Evolutionary conservation across 2,888 invertebrate species (phyloP).

Genomic region (Agriotes lineatus): DNA sequence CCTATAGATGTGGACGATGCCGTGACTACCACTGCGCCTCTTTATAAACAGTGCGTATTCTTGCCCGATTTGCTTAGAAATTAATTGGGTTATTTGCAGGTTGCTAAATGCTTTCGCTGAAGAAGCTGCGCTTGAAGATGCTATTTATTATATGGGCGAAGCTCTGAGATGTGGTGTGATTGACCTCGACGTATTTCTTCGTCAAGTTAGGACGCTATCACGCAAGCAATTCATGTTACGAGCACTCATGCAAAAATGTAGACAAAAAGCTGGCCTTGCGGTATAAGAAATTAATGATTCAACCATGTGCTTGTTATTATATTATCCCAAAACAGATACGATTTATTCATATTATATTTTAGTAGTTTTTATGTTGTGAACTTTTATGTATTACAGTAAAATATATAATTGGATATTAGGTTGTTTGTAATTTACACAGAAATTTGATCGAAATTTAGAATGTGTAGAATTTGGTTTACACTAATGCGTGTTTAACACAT

Average conservation of each 20-base stretch:
- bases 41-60: slow-evolving; percentile 88
- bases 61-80: slow-evolving; percentile 6
- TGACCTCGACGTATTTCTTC: slow-evolving; percentile 95
- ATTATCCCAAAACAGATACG: slow-evolving; percentile 9
- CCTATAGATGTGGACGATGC: slow-evolving; percentile 95
- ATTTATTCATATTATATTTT: slow-evolving; percentile 30
- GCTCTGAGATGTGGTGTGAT: slow-evolving; percentile 92
- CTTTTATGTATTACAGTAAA: slow-evolving; percentile 28
- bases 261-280: slow-evolving; percentile 91
- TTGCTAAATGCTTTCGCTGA: slow-evolving; percentile 95
- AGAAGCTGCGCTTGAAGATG: slow-evolving; percentile 98
- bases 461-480: no score
- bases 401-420: no score
- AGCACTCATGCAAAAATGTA: slow-evolving; percentile 96
- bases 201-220: slow-evolving; percentile 95
- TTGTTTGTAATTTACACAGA: no score
- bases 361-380: slow-evolving; percentile 31
- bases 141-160: slow-evolving; percentile 98
- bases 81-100: slow-evolving; percentile 67
- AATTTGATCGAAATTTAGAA: no score
- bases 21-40: slow-evolving; percentile 94
- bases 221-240: slow-evolving; percentile 96
- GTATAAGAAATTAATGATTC: slow-evolving; percentile 68
- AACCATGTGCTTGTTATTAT: slow-evolving; percentile 25
- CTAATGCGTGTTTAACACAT: no score